Evolutionary conservation across 2,113 vertebrate species (phyloP).

Genomic region (Spizaetus ornatus): DNA sequence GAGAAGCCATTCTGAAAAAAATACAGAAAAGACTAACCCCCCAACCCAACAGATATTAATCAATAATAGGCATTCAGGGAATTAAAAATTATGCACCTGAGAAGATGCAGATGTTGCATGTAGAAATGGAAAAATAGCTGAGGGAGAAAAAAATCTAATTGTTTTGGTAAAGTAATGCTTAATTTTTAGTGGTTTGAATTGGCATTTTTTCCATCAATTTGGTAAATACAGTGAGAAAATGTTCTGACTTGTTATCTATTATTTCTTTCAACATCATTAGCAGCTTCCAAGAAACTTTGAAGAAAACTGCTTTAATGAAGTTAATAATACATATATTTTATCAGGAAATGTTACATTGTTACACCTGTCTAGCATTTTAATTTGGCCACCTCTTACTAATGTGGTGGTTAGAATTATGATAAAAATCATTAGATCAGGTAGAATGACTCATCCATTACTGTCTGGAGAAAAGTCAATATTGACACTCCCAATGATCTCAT

Average conservation of each 20-base stretch:
- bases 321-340: constrained; percentile 25
- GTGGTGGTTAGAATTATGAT: neutral
- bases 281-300: neutral
- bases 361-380: constrained; percentile 23
- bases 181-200: neutral
- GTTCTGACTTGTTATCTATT: neutral
- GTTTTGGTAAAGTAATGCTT: neutral
- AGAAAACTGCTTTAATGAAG: neutral
- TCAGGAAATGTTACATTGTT: neutral
- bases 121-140: neutral
- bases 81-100: neutral
- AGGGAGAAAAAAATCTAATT: neutral
- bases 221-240: neutral
- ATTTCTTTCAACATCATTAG: neutral
- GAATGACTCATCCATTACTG: constrained; percentile 46
- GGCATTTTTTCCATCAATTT: neutral
- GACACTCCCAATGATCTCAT: constrained; percentile 35
- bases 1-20: neutral
- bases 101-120: neutral
- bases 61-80: neutral
- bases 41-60: neutral
- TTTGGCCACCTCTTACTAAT: neutral
- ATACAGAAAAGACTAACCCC: neutral
- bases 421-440: constrained; percentile 33
- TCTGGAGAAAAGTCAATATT: constrained; percentile 57